Percentiles rank a stretch among this genome's conserved stretches.
Evolutionary conservation across 2,797 vertebrate species (phyloP).

Genomic region (Acipenser ruthenus): DNA sequence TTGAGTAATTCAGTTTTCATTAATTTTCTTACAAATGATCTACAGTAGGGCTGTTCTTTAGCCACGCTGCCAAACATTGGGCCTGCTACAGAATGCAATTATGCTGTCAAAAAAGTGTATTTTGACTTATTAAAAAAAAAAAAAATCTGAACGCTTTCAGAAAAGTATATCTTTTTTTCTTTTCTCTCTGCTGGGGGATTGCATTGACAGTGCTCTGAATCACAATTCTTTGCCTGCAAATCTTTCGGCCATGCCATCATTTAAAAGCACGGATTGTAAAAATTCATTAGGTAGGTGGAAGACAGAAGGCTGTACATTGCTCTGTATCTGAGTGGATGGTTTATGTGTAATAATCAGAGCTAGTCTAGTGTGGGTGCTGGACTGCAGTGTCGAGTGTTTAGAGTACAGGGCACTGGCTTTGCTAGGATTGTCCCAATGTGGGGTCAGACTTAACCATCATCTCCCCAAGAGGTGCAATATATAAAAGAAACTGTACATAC

Average conservation of each 20-base stretch:
- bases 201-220: conserved; percentile 58
- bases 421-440: too few species aligned
- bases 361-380: too few species aligned
- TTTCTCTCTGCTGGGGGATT: conserved; percentile 42
- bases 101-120: conserved; percentile 89
- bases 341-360: too few species aligned
- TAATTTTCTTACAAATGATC: conserved; percentile 95
- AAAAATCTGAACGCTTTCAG: conserved; percentile 67
- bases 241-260: conserved; percentile 44
- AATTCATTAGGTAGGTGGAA: conserved; percentile 43
- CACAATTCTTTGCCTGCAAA: conserved; percentile 44
- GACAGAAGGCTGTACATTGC: conserved; percentile 32
- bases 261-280: conserved; percentile 44
- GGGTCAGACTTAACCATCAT: too few species aligned
- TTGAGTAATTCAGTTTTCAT: conserved; percentile 91
- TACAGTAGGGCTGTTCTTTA: conserved; percentile 79
- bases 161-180: conserved; percentile 72
- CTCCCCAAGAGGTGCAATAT: too few species aligned
- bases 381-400: too few species aligned
- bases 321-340: conserved; percentile 20
- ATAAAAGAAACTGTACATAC: too few species aligned
- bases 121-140: conserved; percentile 81
- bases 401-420: too few species aligned
- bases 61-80: conserved; percentile 65
- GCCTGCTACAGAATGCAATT: conserved; percentile 83